Conservation (phyloP, 2,888 invertebrate genomes). For the Empis stercorea region DNA sequence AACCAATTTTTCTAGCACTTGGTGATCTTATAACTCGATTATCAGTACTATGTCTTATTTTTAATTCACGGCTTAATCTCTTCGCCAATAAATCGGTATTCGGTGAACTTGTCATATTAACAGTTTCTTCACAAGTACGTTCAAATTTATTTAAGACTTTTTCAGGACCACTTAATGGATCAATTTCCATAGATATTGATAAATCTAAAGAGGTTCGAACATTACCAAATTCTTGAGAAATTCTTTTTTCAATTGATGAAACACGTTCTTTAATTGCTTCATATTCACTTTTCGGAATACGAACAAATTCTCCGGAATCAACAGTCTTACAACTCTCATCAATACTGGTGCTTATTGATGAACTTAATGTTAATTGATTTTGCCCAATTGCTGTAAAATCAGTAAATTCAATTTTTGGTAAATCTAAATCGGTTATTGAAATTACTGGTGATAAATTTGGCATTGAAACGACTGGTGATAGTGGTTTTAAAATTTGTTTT, state of each 20-base stretch:
- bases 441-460: conserved; percentile 36
- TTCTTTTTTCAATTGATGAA: conserved; percentile 54
- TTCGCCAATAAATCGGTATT: conserved; percentile 55
- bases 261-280: conserved; percentile 65
- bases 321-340: not conserved
- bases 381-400: not conserved
- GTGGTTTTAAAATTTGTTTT: conserved; percentile 29
- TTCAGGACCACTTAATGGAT: conserved; percentile 37
- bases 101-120: conserved; percentile 21
- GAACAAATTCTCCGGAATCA: conserved; percentile 45
- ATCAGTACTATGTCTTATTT: conserved; percentile 56
- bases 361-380: not conserved
- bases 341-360: not conserved
- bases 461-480: conserved; percentile 38
- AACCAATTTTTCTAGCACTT: conserved; percentile 69
- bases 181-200: conserved; percentile 1
- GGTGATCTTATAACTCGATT: conserved; percentile 63
- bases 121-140: conserved; percentile 56
- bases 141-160: conserved; percentile 61
- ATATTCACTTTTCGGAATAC: conserved; percentile 61
- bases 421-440: conserved; percentile 14
- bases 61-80: conserved; percentile 56
- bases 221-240: conserved; percentile 52
- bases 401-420: conserved; percentile 6
- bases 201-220: conserved; percentile 13